These are phyloP conservation scores for Brienomyrus longianalis DNA, from an alignment of 2,113 vertebrate genomes.

Conservation along the genomic window DNA sequence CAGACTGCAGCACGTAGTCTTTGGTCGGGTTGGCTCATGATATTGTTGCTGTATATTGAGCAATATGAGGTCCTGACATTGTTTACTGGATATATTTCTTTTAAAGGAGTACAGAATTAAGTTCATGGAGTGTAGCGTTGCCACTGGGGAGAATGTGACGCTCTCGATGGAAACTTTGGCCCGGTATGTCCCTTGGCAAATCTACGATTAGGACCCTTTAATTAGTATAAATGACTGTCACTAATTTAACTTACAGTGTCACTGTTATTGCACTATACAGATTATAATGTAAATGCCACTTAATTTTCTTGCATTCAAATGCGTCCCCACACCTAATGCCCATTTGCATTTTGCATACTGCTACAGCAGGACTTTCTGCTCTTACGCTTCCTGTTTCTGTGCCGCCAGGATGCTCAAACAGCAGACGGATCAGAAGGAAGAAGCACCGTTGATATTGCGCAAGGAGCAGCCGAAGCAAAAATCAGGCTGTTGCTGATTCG, in stretches of 20 bases:
- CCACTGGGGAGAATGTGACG: constrained; percentile 74
- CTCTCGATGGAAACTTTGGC: constrained; percentile 66
- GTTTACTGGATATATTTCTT: neutral
- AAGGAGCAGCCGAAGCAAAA: constrained; percentile 50
- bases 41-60: neutral
- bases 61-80: neutral
- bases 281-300: neutral
- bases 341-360: neutral
- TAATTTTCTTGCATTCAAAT: neutral
- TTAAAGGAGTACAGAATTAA: constrained; percentile 67
- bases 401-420: constrained; percentile 65
- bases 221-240: neutral
- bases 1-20: neutral
- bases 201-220: neutral
- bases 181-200: constrained; percentile 59
- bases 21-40: neutral
- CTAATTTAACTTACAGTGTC: neutral
- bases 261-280: neutral
- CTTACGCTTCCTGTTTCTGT: constrained; percentile 25
- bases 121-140: constrained; percentile 84
- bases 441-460: constrained; percentile 46
- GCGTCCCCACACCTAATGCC: neutral
- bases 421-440: constrained; percentile 44
- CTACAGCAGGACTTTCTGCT: neutral
- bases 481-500: constrained; percentile 68